Evolutionary conservation across 2,113 vertebrate species (phyloP).

Genomic region (Ascaphus truei): DNA sequence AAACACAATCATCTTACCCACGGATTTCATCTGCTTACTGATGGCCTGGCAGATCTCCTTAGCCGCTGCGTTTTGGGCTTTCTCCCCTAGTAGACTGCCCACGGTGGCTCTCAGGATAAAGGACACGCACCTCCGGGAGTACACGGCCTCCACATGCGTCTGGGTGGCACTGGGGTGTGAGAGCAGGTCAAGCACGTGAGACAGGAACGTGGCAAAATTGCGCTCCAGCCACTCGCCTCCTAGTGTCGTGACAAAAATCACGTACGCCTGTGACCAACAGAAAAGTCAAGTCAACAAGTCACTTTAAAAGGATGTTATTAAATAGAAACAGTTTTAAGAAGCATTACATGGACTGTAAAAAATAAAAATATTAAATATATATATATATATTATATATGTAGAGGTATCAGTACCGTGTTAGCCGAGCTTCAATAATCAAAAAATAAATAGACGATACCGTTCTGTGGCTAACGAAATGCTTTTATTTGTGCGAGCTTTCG

Average conservation of each 20-base stretch:
- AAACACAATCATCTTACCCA: slow-evolving; percentile 77
- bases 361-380: too few relatives aligned
- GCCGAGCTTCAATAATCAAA: too few relatives aligned
- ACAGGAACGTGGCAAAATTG: slow-evolving; percentile 91
- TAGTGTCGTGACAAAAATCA: slow-evolving; percentile 91
- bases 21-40: slow-evolving; percentile 96
- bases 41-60: slow-evolving; percentile 98
- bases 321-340: too few relatives aligned
- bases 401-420: too few relatives aligned
- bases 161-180: slow-evolving; percentile 95
- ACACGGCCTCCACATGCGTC: slow-evolving; percentile 95
- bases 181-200: slow-evolving; percentile 90
- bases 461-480: too few relatives aligned
- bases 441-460: too few relatives aligned
- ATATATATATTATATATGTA: too few relatives aligned
- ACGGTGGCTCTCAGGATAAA: slow-evolving; percentile 94
- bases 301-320: too few relatives aligned
- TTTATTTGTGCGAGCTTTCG: too few relatives aligned
- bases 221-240: slow-evolving; percentile 97
- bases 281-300: too few relatives aligned
- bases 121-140: slow-evolving; percentile 94
- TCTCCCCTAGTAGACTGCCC: slow-evolving; percentile 90
- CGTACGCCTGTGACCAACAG: slow-evolving; percentile 79
- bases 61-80: slow-evolving; percentile 95
- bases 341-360: too few relatives aligned